These are phyloP conservation scores for Oryzias javanicus DNA, from an alignment of 2,113 vertebrate species.

Conservation along the genomic window DNA sequence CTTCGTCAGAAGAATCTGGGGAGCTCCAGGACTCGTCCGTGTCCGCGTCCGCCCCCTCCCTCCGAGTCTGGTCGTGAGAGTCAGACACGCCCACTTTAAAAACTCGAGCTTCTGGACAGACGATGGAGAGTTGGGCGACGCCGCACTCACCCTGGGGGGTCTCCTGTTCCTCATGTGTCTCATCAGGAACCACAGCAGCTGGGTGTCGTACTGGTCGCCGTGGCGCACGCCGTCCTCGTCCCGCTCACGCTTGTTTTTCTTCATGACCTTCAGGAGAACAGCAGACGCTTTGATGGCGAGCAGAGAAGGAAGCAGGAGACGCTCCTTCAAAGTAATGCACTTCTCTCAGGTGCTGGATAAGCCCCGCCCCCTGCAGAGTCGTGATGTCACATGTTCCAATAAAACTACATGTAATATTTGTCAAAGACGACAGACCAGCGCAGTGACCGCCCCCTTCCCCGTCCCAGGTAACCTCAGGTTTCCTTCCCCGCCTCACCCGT, in stretches of 20 bases:
- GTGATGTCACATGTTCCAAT: no score
- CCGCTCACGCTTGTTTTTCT: slow-evolving; percentile 93
- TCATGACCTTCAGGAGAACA: slow-evolving; percentile 82
- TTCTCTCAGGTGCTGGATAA: no score
- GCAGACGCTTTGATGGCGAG: neutral
- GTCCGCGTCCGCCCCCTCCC: slow-evolving; percentile 82
- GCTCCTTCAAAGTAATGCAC: no score
- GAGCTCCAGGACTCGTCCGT: slow-evolving; percentile 90
- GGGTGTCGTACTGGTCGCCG: slow-evolving; percentile 91
- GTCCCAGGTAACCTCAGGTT: no score
- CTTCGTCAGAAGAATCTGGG: slow-evolving; percentile 88
- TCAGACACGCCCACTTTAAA: no score
- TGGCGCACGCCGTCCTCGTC: slow-evolving; percentile 91
- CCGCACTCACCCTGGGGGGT: slow-evolving; percentile 81
- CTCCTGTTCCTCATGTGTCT: slow-evolving; percentile 92
- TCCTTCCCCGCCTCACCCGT: no score
- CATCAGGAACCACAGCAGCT: slow-evolving; percentile 98
- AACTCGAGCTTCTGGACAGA: neutral
- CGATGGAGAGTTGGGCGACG: neutral
- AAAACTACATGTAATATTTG: no score
- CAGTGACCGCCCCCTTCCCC: no score
- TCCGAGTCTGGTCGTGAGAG: slow-evolving; percentile 66
- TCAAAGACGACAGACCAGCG: no score
- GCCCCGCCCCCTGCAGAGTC: no score
- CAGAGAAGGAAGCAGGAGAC: no score